Percentiles rank a stretch among this genome's conserved stretches.
Conservation (phyloP, 2,113 vertebrate genomes). For the Bufo gargarizans region DNA sequence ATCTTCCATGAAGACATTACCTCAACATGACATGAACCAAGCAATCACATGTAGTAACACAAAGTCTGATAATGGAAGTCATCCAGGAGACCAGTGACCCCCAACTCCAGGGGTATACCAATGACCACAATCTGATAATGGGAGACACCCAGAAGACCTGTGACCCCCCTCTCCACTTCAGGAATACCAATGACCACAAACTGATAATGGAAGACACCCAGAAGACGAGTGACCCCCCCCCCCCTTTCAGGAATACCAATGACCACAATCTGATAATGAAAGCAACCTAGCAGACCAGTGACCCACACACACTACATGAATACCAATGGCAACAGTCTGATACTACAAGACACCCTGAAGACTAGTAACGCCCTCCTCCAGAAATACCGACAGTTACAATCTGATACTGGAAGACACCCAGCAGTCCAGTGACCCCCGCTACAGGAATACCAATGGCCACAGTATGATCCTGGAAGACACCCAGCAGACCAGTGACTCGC, state of each 20-base stretch:
- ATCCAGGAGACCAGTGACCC: not conserved
- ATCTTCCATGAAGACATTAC: not conserved
- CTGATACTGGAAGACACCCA: not conserved
- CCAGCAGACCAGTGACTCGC: not conserved
- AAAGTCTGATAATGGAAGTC: not conserved
- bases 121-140: not conserved
- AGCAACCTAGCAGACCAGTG: not conserved
- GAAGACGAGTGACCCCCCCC: not conserved
- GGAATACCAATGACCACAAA: not conserved
- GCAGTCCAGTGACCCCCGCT: not conserved
- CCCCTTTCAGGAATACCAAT: not conserved
- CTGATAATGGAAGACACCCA: not conserved
- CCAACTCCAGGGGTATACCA: not conserved
- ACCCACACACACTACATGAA: not conserved
- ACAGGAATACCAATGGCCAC: not conserved
- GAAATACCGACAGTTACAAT: not conserved
- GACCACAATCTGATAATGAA: not conserved
- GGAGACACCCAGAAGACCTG: not conserved
- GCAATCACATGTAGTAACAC: not conserved
- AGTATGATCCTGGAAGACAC: not conserved
- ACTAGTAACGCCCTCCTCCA: not conserved
- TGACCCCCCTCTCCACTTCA: not conserved
- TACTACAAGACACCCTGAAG: not conserved
- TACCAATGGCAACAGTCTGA: not conserved
- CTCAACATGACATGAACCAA: not conserved